Evolutionary conservation across 2,113 vertebrate species (phyloP).

Genomic region (Rhombomys opimus): DNA sequence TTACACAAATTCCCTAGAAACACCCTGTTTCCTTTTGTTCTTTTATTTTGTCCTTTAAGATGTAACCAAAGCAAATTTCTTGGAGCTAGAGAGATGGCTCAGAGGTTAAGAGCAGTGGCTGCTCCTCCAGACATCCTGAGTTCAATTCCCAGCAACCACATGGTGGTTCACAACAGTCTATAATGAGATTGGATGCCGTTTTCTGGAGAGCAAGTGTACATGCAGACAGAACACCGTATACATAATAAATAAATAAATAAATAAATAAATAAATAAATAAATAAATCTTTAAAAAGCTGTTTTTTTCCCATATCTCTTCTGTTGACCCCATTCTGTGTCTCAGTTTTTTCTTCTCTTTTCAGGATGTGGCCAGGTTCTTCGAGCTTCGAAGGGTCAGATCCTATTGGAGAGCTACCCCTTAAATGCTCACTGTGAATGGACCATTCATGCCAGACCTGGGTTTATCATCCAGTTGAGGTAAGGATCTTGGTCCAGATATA

Average conservation of each 20-base stretch:
- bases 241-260: no score
- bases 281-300: no score
- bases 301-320: not conserved
- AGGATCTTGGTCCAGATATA: slow-evolving; percentile 37
- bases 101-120: no score
- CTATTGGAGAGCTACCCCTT: slow-evolving; percentile 97
- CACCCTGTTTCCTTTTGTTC: not conserved
- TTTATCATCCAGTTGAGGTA: slow-evolving; percentile 96
- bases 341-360: slow-evolving; percentile 66
- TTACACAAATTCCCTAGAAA: not conserved
- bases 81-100: no score
- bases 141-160: no score
- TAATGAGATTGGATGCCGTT: no score
- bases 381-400: slow-evolving; percentile 93
- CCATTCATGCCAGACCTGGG: slow-evolving; percentile 91
- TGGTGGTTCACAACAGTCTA: no score
- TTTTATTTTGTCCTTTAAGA: not conserved
- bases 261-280: no score
- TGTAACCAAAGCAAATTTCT: not conserved
- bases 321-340: not conserved
- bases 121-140: no score
- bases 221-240: no score
- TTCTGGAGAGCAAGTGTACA: no score
- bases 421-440: slow-evolving; percentile 97
- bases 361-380: slow-evolving; percentile 96